Base-by-base conservation (phyloP, 2,797 vertebrate species). In the Coranthus polyacanthus region DNA sequence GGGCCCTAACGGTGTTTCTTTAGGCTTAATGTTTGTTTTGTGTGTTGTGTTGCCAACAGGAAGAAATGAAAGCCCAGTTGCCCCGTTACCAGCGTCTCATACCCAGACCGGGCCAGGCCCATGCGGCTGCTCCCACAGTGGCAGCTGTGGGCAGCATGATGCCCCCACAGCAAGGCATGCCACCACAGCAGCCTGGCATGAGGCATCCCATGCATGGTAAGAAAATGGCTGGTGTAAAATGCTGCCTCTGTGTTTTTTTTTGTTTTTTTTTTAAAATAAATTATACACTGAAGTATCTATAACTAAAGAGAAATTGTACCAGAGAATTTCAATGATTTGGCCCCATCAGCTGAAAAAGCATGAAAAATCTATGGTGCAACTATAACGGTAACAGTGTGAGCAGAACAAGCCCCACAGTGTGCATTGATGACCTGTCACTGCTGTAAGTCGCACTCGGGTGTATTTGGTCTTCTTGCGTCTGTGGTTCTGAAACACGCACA, bases 161-260 rank as follows among this genome's bases (percentile, higher is more conserved):
- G 93, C 95, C 96, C 79, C 96, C 94, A 56, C 97, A 98, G 86
- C 97, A 96, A 80, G 96, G 95, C 79, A 94, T 98, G 90, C 96
- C 96, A 81, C 96, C 95, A 2, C 97, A 98, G 46, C 96, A 97
- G 39, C 96, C 96, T 77, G 96, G 95, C 86, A 96, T 99, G 95
- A 97, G 98, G 92, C 98, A 97, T 90, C 97, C 96, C 70, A 96
- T 99, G 92, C 97, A 98, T 85, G 96, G 98, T 98, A 93, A 72
- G 5, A 17, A 24, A 20, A 21, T 3, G 0, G 9, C 44, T 1
- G 20, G 13, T 50, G 18, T 5, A 18, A 34, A 57, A 18, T 38
- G 16, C 17, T 3, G 11, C 5, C 29, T 9, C 32, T 11, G 32
- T 38, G 15, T 45, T 29, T 3, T 41, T 29, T 36, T 26, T 37